These are phyloP conservation scores for Nanger granti DNA, from an alignment of 2,113 vertebrate genomes.

Conservation along the genomic window DNA sequence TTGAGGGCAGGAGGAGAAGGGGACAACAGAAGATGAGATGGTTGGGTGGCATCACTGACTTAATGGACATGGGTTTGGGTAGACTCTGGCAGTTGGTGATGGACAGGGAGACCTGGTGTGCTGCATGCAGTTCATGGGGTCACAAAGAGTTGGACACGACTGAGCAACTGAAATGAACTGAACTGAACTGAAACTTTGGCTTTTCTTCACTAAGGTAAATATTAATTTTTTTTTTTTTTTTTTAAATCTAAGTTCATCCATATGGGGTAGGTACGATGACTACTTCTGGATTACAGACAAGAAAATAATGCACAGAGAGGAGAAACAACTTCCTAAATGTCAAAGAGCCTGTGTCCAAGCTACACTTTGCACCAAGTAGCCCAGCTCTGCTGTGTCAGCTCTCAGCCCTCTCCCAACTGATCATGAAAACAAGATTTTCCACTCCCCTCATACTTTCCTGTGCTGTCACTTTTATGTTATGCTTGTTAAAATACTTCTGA, in stretches of 20 bases:
- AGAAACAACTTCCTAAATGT: neutral
- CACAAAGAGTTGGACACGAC: neutral
- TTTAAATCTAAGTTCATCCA: neutral
- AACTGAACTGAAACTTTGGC: neutral
- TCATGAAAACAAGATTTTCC: neutral
- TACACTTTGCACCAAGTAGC: neutral
- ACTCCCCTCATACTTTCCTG: neutral
- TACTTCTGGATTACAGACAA: neutral
- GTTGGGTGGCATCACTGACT: neutral
- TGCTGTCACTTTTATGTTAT: neutral
- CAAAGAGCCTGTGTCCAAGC: neutral
- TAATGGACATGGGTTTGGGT: neutral
- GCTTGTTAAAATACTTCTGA: neutral
- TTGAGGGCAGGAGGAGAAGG: neutral
- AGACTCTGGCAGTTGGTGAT: neutral
- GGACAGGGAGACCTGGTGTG: neutral
- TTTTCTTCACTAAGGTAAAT: neutral
- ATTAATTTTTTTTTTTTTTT: too few species aligned
- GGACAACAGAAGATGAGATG: neutral
- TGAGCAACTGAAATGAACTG: neutral
- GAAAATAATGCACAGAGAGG: neutral
- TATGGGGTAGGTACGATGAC: neutral
- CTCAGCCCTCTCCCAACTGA: neutral
- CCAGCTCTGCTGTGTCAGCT: neutral
- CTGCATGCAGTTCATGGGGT: neutral